Evolutionary conservation across 2,113 vertebrate genomes (phyloP).

Genomic region (Scortum barcoo): DNA sequence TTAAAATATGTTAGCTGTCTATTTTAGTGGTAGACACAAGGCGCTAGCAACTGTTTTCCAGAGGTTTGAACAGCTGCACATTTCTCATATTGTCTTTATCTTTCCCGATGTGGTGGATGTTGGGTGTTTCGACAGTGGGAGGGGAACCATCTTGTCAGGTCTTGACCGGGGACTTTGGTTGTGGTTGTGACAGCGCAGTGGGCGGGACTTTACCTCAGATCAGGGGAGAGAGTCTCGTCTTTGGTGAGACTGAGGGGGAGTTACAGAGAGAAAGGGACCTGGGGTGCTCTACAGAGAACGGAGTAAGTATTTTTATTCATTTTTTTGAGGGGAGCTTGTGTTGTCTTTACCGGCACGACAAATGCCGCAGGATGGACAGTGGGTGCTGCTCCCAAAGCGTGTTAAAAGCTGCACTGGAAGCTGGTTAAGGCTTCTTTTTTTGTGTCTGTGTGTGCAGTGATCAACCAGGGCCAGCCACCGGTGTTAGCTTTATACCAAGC

Average conservation of each 20-base stretch:
- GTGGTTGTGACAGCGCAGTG: slow-evolving; percentile 79
- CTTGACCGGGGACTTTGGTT: slow-evolving; percentile 25
- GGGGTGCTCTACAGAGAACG: slow-evolving; percentile 74
- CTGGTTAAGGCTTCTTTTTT: slow-evolving; percentile 33
- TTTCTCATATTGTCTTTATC: slow-evolving; percentile 1
- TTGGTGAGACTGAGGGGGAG: slow-evolving; percentile 83
- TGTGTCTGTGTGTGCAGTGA: slow-evolving; percentile 28
- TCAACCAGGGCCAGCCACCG: slow-evolving; percentile 67
- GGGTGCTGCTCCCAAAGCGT: not conserved
- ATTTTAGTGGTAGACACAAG: not conserved
- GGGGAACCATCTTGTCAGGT: slow-evolving; percentile 60
- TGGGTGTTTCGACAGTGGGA: not conserved
- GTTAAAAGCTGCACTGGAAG: slow-evolving; percentile 24
- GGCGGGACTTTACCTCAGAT: slow-evolving; percentile 82
- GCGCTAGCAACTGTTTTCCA: not conserved
- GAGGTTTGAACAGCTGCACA: not conserved
- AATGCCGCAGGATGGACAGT: not conserved
- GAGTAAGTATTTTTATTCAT: slow-evolving; percentile 82
- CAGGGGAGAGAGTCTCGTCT: slow-evolving; percentile 81
- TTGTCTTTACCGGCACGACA: not conserved
- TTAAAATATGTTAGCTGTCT: not conserved
- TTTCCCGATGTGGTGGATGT: not conserved
- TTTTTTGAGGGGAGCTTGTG: no score
- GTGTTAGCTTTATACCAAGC: slow-evolving; percentile 69
- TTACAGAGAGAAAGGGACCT: slow-evolving; percentile 73